Conservation (phyloP, 2,113 vertebrate species). For the Tursiops truncatus region DNA sequence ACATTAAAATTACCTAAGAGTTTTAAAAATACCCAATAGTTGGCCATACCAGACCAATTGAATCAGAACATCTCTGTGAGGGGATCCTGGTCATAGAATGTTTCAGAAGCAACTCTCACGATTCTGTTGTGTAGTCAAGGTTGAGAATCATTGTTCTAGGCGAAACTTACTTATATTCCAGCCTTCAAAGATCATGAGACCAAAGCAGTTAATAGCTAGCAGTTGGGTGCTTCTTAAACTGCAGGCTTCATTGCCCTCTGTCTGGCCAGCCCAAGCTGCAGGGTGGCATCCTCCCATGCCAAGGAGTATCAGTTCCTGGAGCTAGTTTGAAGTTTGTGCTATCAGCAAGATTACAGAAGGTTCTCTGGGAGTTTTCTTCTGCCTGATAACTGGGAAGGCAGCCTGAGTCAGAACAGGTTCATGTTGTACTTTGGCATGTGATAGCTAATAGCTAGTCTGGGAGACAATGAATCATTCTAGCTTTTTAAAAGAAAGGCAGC, state of each 20-base stretch:
- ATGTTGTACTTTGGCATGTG: background rate
- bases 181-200: background rate
- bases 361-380: conserved; percentile 41
- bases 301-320: conserved; percentile 28
- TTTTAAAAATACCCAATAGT: background rate
- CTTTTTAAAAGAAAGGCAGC: conserved; percentile 22
- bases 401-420: conserved; percentile 2
- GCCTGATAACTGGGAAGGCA: conserved; percentile 21
- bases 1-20: background rate
- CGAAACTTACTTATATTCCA: background rate
- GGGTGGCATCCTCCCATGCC: background rate
- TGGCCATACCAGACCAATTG: background rate
- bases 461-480: conserved; percentile 42
- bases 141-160: conserved; percentile 25
- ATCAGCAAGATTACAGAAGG: conserved; percentile 43
- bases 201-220: background rate
- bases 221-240: background rate
- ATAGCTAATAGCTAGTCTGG: background rate
- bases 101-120: background rate
- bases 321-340: background rate
- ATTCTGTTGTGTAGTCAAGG: background rate
- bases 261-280: background rate
- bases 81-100: background rate
- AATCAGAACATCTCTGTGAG: background rate
- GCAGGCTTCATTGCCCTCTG: background rate